Percentiles rank a stretch among this genome's conserved stretches.
Evolutionary conservation across 1,140 invertebrate genomes (phyloP).

Genomic region (Pararge aegeria): DNA sequence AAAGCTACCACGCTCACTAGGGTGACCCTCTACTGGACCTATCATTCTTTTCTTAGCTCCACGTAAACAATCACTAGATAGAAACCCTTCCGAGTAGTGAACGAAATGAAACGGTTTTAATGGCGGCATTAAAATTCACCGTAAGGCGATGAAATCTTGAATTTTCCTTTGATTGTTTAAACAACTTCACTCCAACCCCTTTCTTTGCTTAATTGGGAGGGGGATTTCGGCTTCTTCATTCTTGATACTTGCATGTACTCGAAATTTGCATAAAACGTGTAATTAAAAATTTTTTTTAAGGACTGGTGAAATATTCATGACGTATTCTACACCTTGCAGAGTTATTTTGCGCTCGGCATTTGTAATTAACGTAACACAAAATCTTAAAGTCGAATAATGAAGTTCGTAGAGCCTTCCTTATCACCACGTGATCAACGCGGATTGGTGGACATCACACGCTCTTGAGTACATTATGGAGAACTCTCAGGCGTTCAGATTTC

Average conservation of each 20-base stretch:
- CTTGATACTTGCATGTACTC: conserved; percentile 9
- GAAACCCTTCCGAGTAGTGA: conserved; percentile 25
- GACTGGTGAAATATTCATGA: no score
- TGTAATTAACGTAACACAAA: no score
- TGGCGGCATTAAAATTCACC: conserved; percentile 41
- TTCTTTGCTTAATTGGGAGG: conserved; percentile 18
- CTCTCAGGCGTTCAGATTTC: no score
- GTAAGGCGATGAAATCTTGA: conserved; percentile 36
- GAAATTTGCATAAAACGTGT: neutral
- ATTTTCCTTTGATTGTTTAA: conserved; percentile 39
- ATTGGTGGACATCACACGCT: no score
- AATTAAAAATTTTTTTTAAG: neutral
- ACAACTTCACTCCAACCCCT: conserved; percentile 30
- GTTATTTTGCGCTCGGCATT: no score
- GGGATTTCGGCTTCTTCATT: conserved; percentile 1
- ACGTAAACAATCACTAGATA: conserved; percentile 11
- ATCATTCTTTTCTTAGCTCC: neutral
- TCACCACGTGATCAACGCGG: no score
- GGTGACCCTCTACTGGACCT: no score
- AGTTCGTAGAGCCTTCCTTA: no score
- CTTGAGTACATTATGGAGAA: no score
- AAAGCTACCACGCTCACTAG: no score
- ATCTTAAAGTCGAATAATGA: no score
- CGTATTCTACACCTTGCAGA: no score
- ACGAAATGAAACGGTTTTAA: conserved; percentile 36